Conservation (phyloP, 2,888 invertebrate genomes). For the Helleia helle region DNA sequence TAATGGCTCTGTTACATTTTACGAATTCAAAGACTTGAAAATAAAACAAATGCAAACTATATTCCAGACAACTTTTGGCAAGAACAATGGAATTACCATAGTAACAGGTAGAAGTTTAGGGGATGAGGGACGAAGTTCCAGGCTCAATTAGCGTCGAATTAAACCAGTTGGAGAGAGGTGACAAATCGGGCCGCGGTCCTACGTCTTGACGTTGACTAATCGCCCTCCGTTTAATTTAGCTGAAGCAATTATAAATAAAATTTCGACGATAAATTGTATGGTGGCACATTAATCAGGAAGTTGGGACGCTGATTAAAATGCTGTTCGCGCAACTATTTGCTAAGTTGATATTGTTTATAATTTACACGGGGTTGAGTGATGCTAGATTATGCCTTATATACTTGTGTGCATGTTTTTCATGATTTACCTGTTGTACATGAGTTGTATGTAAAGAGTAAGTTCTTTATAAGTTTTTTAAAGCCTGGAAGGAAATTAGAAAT, state of each 20-base stretch:
- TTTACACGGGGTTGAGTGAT: slow-evolving; percentile 60
- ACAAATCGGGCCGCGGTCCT: slow-evolving; percentile 67
- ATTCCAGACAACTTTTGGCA: too few relatives aligned
- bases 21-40: too few relatives aligned
- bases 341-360: slow-evolving; percentile 70
- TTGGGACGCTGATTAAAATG: slow-evolving; percentile 76
- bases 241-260: slow-evolving; percentile 72
- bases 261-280: slow-evolving; percentile 68
- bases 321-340: slow-evolving; percentile 70
- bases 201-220: slow-evolving; percentile 66
- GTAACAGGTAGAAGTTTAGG: slow-evolving; percentile 39
- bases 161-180: slow-evolving; percentile 59
- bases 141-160: slow-evolving; percentile 67
- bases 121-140: slow-evolving; percentile 33
- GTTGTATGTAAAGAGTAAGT: too few relatives aligned
- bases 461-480: too few relatives aligned
- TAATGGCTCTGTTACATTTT: too few relatives aligned
- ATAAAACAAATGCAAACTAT: too few relatives aligned
- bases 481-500: too few relatives aligned
- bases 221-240: slow-evolving; percentile 64
- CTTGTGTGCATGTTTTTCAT: too few relatives aligned
- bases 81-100: too few relatives aligned
- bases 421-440: too few relatives aligned
- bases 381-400: too few relatives aligned
- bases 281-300: slow-evolving; percentile 73